Evolutionary conservation across 23 tunicate genomes (phyloP).

Genomic region (Trididemnum nubilum): DNA sequence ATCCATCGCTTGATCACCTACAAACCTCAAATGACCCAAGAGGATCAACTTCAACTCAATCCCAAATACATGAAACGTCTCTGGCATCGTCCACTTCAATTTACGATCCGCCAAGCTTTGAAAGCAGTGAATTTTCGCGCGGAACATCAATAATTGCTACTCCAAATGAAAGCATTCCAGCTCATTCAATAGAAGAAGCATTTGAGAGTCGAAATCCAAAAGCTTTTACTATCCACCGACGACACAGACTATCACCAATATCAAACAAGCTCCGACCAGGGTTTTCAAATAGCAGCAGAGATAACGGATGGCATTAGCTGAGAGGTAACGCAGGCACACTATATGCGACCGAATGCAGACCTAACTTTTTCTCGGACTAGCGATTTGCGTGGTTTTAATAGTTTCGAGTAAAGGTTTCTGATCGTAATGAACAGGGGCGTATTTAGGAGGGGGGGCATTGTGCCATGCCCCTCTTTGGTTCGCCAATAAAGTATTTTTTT

Average conservation of each 20-base stretch:
- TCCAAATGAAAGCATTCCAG: not conserved
- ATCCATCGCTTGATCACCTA: not conserved
- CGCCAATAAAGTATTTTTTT: no score
- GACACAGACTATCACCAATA: not conserved
- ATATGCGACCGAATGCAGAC: no score
- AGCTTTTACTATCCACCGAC: constrained; percentile 1
- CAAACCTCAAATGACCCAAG: not conserved
- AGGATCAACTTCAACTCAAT: not conserved
- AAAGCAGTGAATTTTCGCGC: not conserved
- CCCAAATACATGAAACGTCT: not conserved
- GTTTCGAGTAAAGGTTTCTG: no score
- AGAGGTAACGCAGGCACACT: no score
- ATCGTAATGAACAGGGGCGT: no score
- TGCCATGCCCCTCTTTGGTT: no score
- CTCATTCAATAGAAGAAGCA: constrained; percentile 26
- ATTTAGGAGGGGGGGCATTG: no score
- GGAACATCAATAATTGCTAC: not conserved
- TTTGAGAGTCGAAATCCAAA: constrained; percentile 28
- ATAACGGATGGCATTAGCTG: no score
- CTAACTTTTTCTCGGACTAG: no score
- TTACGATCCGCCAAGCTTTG: not conserved
- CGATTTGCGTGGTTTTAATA: no score
- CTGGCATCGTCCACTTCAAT: not conserved
- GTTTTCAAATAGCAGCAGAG: no score
- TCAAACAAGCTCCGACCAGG: no score